A percentile compares a stretch with the other conserved stretches of the same genome.
These are phyloP conservation scores for Drosophila erecta DNA, from an alignment of 1,140 invertebrate species.

Conservation along the genomic window DNA sequence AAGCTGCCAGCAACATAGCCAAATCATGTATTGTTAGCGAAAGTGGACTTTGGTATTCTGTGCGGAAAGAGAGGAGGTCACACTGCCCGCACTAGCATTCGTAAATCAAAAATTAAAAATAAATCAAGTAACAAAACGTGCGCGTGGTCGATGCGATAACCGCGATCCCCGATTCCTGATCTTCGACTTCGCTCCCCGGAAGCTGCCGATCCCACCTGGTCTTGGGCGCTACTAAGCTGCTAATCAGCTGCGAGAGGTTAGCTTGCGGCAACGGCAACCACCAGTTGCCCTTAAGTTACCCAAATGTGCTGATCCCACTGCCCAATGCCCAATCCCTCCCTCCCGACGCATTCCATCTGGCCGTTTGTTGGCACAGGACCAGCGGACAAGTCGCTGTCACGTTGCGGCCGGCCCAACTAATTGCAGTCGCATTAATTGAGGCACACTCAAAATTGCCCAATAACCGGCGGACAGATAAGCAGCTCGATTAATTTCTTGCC, in stretches of 20 bases:
- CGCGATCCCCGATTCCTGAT: neutral
- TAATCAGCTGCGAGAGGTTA: slow-evolving; percentile 11
- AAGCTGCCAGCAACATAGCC: too few relatives aligned
- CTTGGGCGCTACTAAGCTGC: neutral
- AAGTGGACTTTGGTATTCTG: neutral
- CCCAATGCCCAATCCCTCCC: neutral
- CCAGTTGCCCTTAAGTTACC: slow-evolving; percentile 15
- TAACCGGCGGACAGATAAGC: slow-evolving; percentile 60
- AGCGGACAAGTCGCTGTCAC: slow-evolving; percentile 38
- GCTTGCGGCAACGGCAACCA: slow-evolving; percentile 23
- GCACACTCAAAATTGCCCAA: slow-evolving; percentile 44
- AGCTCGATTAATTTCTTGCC: slow-evolving; percentile 42
- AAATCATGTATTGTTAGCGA: too few relatives aligned
- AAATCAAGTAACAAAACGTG: slow-evolving; percentile 5
- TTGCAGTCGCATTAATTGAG: slow-evolving; percentile 62
- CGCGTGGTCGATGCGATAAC: slow-evolving; percentile 4
- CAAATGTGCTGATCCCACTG: neutral
- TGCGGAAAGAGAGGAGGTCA: neutral
- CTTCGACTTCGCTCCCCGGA: neutral
- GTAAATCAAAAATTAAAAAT: slow-evolving; percentile 10
- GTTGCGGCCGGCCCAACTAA: slow-evolving; percentile 48
- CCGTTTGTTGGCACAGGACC: slow-evolving; percentile 50
- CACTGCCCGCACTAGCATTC: neutral
- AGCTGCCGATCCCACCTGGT: slow-evolving; percentile 9
- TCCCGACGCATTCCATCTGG: neutral